Evolutionary conservation across 37 sponge, comb jelly and placozoan species (phyloP).

Genomic region (Mnemiopsis leidyi): DNA sequence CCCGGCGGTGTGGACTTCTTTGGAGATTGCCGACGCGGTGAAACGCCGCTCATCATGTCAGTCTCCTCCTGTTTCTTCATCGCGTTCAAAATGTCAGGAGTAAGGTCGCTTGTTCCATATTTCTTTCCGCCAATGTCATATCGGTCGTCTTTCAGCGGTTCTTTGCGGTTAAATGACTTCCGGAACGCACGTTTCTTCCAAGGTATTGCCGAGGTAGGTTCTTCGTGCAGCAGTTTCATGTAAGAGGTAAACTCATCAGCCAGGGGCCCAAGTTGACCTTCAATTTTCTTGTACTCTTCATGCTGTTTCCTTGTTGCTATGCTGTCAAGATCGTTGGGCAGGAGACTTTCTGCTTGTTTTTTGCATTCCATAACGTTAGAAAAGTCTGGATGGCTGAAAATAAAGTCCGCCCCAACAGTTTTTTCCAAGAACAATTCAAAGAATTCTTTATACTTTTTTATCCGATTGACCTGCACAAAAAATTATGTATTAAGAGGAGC

Average conservation of each 20-base stretch:
- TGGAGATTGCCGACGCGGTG: not conserved
- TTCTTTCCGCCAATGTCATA: not conserved
- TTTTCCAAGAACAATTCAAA: constrained; percentile 3
- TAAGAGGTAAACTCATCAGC: not conserved
- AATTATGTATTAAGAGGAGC: not conserved
- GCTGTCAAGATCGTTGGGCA: not conserved
- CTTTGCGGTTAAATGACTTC: not conserved
- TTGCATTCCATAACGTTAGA: constrained; percentile 6
- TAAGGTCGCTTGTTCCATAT: not conserved
- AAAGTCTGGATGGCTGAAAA: not conserved
- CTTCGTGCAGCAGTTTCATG: constrained; percentile 17
- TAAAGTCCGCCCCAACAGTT: not conserved
- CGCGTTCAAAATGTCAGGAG: constrained; percentile 54
- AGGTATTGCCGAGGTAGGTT: not conserved
- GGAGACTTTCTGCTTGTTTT: not conserved
- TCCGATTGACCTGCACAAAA: not conserved
- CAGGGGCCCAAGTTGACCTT: not conserved
- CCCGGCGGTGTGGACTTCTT: not conserved
- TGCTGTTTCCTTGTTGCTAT: not conserved
- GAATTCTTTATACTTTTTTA: not conserved
- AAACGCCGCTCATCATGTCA: not conserved
- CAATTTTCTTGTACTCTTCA: not conserved
- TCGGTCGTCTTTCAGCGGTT: not conserved
- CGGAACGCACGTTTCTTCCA: not conserved
- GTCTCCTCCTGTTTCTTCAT: not conserved